phyloP scores from a whole-genome alignment of 2,113 vertebrate species.

The Tetrao urogallus region DNA sequence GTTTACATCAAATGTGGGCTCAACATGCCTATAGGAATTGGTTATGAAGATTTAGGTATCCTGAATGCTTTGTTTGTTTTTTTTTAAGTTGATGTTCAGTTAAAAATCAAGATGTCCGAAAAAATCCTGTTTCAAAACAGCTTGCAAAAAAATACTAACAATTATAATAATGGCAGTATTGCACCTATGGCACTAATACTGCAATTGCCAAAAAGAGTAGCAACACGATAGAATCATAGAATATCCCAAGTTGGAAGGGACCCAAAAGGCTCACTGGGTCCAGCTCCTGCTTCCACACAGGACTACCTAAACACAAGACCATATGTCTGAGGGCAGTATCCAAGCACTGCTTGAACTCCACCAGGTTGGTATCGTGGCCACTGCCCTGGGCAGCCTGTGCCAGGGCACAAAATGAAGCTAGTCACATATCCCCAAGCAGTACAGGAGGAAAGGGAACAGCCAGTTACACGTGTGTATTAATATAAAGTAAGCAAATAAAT shows the following conservation, averaged over 20 bases:
- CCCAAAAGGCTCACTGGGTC: too few species aligned
- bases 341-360: too few species aligned
- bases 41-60: not conserved
- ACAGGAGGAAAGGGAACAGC: not conserved
- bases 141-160: not conserved
- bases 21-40: not conserved
- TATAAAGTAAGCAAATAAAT: not conserved
- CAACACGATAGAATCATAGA: not conserved
- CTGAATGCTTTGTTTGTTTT: not conserved
- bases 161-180: not conserved
- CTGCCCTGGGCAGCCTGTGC: too few species aligned
- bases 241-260: too few species aligned
- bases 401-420: not conserved
- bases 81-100: not conserved
- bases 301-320: too few species aligned
- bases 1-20: not conserved
- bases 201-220: not conserved
- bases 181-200: not conserved
- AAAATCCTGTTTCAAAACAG: not conserved
- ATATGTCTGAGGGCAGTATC: too few species aligned
- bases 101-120: not conserved
- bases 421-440: fast-evolving
- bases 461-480: not conserved
- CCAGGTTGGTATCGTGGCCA: too few species aligned
- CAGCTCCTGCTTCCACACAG: too few species aligned